phyloP scores from a whole-genome alignment of 2,113 vertebrate genomes.

The Felis chaus region DNA sequence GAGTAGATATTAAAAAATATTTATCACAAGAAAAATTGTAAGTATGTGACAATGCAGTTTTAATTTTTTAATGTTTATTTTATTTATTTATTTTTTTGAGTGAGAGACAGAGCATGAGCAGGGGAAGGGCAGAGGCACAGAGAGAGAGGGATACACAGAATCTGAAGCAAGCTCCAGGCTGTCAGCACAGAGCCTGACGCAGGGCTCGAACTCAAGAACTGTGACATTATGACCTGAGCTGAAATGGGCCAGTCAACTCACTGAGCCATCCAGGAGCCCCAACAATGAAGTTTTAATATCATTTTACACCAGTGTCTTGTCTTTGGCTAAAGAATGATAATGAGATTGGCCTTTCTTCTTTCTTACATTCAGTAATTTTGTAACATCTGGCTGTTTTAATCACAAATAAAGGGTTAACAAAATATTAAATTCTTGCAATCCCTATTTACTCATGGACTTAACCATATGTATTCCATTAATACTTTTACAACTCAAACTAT shows the following conservation, averaged over 20 bases:
- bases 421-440: not conserved
- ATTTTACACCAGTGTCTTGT: not conserved
- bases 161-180: too few species aligned
- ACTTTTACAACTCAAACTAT: not conserved
- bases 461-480: not conserved
- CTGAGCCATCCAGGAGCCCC: too few species aligned
- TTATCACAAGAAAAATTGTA: not conserved
- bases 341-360: not conserved
- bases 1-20: not conserved
- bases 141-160: too few species aligned
- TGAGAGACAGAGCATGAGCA: too few species aligned
- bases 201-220: too few species aligned
- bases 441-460: not conserved
- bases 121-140: too few species aligned
- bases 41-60: not conserved
- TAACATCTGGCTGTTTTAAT: not conserved
- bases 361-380: not conserved
- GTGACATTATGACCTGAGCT: too few species aligned
- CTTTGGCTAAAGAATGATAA: not conserved
- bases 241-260: too few species aligned
- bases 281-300: not conserved
- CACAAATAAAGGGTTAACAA: not conserved
- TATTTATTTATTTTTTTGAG: too few species aligned
- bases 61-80: not conserved
- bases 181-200: too few species aligned